Percentiles rank a stretch among this genome's conserved stretches.
Conservation (phyloP, 30 jellyfish, hydroid and myxozoan genomes). For the Nemopilema nomurai region DNA sequence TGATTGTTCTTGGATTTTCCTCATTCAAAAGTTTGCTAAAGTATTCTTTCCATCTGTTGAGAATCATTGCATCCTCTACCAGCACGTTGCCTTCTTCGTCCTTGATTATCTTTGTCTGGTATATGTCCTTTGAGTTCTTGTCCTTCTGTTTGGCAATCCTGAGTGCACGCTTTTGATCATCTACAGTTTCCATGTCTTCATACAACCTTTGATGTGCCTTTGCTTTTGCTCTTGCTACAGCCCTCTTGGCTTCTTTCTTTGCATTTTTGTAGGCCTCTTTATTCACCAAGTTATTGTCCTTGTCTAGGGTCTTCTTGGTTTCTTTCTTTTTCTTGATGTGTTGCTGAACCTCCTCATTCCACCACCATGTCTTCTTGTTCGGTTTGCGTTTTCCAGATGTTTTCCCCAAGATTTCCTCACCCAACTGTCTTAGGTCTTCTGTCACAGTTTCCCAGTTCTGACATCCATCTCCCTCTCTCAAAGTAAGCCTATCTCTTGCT, state of each 20-base stretch:
- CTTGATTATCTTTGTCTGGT: background rate
- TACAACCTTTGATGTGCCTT: background rate
- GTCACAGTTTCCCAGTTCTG: too few species aligned
- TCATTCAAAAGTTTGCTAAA: slow-evolving; percentile 12
- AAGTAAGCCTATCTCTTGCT: too few species aligned
- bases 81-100: slow-evolving; percentile 1
- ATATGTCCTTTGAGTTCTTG: slow-evolving; percentile 27
- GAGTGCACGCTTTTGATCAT: background rate
- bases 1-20: background rate
- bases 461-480: too few species aligned
- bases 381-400: too few species aligned
- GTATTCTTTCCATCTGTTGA: slow-evolving; percentile 23
- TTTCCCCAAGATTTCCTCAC: too few species aligned
- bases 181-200: background rate
- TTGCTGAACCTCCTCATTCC: slow-evolving; percentile 9
- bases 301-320: background rate
- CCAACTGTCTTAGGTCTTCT: too few species aligned
- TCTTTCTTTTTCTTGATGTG: slow-evolving; percentile 2
- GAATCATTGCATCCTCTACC: slow-evolving; percentile 8
- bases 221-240: slow-evolving; percentile 14
- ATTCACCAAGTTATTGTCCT: background rate
- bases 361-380: slow-evolving; percentile 40
- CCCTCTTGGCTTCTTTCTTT: slow-evolving; percentile 17
- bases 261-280: background rate
- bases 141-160: slow-evolving; percentile 27